Percentiles rank a stretch among this genome's conserved stretches.
These are phyloP conservation scores for Trachelus iudaicus DNA, from an alignment of 2,888 invertebrate genomes.

Conservation along the genomic window DNA sequence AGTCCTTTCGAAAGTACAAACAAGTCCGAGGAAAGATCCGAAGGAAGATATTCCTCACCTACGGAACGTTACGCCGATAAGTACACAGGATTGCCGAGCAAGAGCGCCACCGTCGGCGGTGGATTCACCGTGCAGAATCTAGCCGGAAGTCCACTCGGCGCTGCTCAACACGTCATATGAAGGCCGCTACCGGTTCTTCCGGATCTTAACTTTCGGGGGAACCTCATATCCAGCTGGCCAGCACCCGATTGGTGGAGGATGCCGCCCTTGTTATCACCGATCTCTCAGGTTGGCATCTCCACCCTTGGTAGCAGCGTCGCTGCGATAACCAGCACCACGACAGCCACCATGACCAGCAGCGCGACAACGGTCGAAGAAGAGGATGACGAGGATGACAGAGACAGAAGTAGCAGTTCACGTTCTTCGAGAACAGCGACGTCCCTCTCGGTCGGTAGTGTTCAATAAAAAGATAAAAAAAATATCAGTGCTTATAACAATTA, in stretches of 20 bases:
- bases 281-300: constrained; percentile 39
- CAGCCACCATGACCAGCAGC: constrained; percentile 3
- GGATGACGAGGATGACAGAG: constrained; percentile 25
- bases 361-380: constrained; percentile 61
- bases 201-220: constrained; percentile 70
- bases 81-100: constrained; percentile 16
- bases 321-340: constrained; percentile 41
- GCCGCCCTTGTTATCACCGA: constrained; percentile 57
- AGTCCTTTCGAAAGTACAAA: constrained; percentile 9
- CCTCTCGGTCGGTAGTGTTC: constrained; percentile 3
- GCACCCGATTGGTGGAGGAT: constrained; percentile 67
- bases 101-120: constrained; percentile 37
- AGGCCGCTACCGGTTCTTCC: constrained; percentile 87
- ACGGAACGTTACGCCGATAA: background rate
- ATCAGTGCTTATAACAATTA: background rate
- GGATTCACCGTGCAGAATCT: constrained; percentile 62
- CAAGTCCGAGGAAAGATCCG: constrained; percentile 45
- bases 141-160: constrained; percentile 45
- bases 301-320: constrained; percentile 9
- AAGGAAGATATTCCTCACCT: constrained; percentile 13
- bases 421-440: background rate
- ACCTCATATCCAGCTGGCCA: constrained; percentile 61
- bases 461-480: background rate
- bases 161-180: constrained; percentile 79
- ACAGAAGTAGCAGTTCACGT: background rate